Evolutionary conservation across 2,113 vertebrate species (phyloP).

Genomic region (Heterotilapia buettikoferi): DNA sequence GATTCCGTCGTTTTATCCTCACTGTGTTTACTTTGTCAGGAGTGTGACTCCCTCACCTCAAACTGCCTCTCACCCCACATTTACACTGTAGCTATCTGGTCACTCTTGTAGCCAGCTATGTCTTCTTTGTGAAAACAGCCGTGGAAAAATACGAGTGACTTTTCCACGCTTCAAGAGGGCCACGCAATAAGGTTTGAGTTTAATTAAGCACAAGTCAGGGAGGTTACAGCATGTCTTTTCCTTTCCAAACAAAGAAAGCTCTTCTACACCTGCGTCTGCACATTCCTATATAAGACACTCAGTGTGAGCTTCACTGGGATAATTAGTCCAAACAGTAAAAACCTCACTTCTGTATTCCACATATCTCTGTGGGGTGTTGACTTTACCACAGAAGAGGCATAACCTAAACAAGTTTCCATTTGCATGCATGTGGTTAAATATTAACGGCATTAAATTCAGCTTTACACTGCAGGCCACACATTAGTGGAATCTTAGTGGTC

Average conservation of each 20-base stretch:
- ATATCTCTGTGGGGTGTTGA: background rate
- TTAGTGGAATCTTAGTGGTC: accelerated
- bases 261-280: conserved; percentile 22
- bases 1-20: background rate
- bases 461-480: background rate
- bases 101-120: background rate
- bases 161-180: background rate
- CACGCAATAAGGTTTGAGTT: background rate
- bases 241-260: background rate
- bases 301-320: background rate
- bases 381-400: background rate
- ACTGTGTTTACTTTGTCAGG: background rate
- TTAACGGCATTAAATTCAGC: background rate
- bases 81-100: background rate
- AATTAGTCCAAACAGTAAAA: background rate
- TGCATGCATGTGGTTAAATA: too few species aligned
- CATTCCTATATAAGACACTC: conserved; percentile 16
- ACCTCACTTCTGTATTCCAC: background rate
- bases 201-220: conserved; percentile 19
- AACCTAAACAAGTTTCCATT: background rate
- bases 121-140: background rate
- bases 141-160: background rate
- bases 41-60: background rate
- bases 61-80: background rate
- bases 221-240: background rate